Evolutionary conservation across 2,888 invertebrate species (phyloP).

Genomic region (Eupithecia inturbata): DNA sequence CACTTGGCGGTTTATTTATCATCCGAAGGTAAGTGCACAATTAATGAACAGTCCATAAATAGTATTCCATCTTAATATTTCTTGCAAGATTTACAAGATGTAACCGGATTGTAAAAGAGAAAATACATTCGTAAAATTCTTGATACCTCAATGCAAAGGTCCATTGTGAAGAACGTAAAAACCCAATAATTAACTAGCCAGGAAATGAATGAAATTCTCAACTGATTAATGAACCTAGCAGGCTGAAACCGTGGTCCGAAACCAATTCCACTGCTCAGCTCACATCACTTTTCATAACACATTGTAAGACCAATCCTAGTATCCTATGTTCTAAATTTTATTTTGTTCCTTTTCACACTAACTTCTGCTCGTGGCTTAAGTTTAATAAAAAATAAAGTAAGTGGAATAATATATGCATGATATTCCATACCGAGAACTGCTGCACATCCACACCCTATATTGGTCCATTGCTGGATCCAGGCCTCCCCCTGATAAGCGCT

Average conservation of each 20-base stretch:
- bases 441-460: too few relatives aligned
- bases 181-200: slow-evolving; percentile 23
- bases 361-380: too few relatives aligned
- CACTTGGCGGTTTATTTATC: too few relatives aligned
- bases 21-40: neutral
- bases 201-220: slow-evolving; percentile 45
- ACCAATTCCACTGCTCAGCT: neutral
- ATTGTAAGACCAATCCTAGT: too few relatives aligned
- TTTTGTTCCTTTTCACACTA: too few relatives aligned
- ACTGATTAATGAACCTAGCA: slow-evolving; percentile 1
- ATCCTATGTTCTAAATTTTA: too few relatives aligned
- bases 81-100: slow-evolving; percentile 2
- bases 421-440: too few relatives aligned
- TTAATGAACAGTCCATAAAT: neutral
- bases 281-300: neutral
- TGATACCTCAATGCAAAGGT: neutral
- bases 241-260: neutral
- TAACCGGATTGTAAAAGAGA: slow-evolving; percentile 7
- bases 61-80: neutral
- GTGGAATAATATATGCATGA: too few relatives aligned
- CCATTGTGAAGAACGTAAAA: slow-evolving; percentile 26
- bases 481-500: too few relatives aligned
- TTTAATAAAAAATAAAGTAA: too few relatives aligned
- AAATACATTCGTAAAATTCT: slow-evolving; percentile 3
- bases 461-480: too few relatives aligned